Evolutionary conservation across 2,113 vertebrate species (phyloP), one percentile per base, ranked within the genome.

Genomic region (Paedocypris sp.): DNA sequence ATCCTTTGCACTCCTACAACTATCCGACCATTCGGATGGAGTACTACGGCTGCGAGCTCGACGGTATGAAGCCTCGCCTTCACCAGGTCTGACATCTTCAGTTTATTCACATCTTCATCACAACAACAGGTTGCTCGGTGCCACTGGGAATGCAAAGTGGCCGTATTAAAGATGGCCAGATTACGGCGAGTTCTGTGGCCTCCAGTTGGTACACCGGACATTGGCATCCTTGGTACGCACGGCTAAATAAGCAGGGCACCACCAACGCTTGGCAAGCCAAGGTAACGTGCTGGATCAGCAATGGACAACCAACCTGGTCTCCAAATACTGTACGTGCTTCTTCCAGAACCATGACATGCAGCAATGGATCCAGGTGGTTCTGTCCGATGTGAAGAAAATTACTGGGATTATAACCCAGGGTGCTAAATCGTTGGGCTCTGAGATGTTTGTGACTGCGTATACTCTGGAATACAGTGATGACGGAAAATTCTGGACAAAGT

Each of bases 361-460:
- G 2, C 90, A 93, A 73, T 98, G 95, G 94, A 83, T 98, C 26
- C 89, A 96, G 77, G 83, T 98, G 25, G 88, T 93, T 63, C 79
- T 98, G 33, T 82, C 86, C 28, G 67, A 82, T 8, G 20, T 84
- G 8, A 94, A 88, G 77, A 98, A 94, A 79, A 89, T 98, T 76
- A 95, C 90, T 33, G 92, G 86, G 0, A 88, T 98, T 20, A 45
- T 87, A 38, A 98, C 89, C 0, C 95, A 98, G 70, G 95, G 95
- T 0, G 88, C 84, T 66, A 92, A 80, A 28, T 83, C 84, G 3
- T 0, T 93, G 13, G 64, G 80, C 10, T 63, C 52, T 13, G 87
- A 91, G 73, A 85, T 88, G 88, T 97, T 84, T 10, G 88, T 97
- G 60, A 83, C 73, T 33, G 77, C 82, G 41, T 98, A 88, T 41